Conservation (phyloP, 2,888 invertebrate species). For the Lepetodrilus schrolli region DNA sequence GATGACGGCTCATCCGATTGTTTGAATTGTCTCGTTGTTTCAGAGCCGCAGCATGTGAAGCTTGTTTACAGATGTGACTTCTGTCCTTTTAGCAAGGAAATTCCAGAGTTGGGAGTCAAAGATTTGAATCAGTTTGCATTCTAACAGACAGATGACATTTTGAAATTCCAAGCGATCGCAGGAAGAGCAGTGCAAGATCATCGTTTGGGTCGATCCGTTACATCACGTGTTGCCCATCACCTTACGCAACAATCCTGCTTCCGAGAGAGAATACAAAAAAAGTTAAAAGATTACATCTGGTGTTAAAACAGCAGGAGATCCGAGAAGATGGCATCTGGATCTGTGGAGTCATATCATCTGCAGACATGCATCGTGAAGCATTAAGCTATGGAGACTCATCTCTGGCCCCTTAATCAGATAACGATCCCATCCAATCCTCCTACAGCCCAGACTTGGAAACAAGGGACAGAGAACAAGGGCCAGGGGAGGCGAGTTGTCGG, state of each 20-base stretch:
- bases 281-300: not conserved
- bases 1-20: not conserved
- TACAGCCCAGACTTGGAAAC: not conserved
- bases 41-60: not conserved
- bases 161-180: not conserved
- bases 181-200: not conserved
- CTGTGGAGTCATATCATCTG: not conserved
- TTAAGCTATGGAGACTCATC: not conserved
- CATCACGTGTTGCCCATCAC: not conserved
- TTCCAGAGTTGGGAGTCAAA: not conserved
- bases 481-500: not conserved
- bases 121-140: not conserved
- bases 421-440: not conserved
- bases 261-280: not conserved
- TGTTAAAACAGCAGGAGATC: not conserved
- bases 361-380: not conserved
- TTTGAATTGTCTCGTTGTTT: conserved; percentile 7
- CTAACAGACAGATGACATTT: conserved; percentile 12
- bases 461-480: not conserved
- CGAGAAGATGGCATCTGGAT: not conserved
- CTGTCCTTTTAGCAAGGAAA: not conserved
- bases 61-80: not conserved
- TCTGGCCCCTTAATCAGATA: no score
- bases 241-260: conserved; percentile 2
- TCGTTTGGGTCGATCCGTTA: not conserved